Evolutionary conservation across 2,113 vertebrate genomes (phyloP), one percentile per base, ranked within the genome.

Genomic region (Maccullochella peelii): DNA sequence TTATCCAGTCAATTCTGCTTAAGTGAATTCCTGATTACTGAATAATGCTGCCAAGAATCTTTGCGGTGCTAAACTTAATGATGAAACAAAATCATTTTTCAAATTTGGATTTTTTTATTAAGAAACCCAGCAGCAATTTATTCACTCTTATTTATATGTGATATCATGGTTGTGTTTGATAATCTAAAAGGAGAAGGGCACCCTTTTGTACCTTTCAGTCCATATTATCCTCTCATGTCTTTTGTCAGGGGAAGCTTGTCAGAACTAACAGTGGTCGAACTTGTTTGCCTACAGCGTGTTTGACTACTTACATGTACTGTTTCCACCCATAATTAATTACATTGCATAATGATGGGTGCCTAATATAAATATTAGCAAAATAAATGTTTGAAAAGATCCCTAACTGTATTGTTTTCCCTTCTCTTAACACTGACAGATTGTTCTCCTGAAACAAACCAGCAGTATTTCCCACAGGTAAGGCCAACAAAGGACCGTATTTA

Each of bases 21-120:
- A 96, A 96, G 95, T 96, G 94, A 96, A 95, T 94, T 95, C 92
- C 82, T 94, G 95, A 95, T 95, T 95, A 91, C 88, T 73, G 93
- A 92, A 93, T 93, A 94, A 95, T 92, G 87, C 85, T 84, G 83
- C 79, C 70, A 86, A 93, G 71, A 92, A 91, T 94, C 72, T 95
- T 93, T 89, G 76, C 73, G 54, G 82, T 59, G 86, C 85, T 88
- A 85, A 88, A 92, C 89, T 90, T 92, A 91, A 93, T 89, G 86
- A 94, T 93, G 66, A 92, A 91, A 90, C 58, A 90, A 90, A 90
- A 88, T 82, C 15, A 52, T 68, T 86, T 85, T 88, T 86, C 33
- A 62, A 58, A 66, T 88, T 84, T 80, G 52, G 20, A 52, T 75
- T 47, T 72, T 36, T 73, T 79, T 70, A n/a, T 82, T 57, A 70